phyloP scores from a whole-genome alignment of 2,888 invertebrate species.

The Salpingus planirostris region DNA sequence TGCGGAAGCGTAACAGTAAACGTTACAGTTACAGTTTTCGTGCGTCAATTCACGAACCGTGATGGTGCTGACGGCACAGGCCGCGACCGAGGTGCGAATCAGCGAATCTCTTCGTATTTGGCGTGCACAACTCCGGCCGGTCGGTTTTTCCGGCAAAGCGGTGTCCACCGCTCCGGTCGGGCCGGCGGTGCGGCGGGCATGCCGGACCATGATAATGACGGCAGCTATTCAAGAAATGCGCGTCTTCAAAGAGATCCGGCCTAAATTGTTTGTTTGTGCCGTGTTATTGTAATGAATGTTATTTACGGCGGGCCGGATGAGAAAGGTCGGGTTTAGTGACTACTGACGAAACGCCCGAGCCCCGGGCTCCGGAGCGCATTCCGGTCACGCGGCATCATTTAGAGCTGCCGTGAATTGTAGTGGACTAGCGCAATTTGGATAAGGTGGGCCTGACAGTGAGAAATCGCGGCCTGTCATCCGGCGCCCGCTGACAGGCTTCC shows the following conservation, averaged over 20 bases:
- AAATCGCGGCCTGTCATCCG: slow-evolving; percentile 36
- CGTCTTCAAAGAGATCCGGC: slow-evolving; percentile 18
- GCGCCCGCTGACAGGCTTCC: slow-evolving; percentile 34
- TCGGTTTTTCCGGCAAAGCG: no score
- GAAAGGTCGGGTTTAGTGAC: slow-evolving; percentile 13
- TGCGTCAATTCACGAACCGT: no score
- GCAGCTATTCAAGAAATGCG: slow-evolving; percentile 17
- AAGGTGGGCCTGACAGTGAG: slow-evolving; percentile 39
- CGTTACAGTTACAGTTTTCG: no score
- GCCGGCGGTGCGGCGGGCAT: slow-evolving; percentile 13
- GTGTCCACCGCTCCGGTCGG: no score
- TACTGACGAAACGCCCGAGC: slow-evolving; percentile 15
- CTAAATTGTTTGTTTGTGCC: slow-evolving; percentile 23
- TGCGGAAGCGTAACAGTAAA: no score
- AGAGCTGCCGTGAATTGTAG: slow-evolving; percentile 31
- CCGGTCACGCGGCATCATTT: slow-evolving; percentile 36
- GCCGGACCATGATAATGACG: slow-evolving; percentile 16
- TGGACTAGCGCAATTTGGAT: slow-evolving; percentile 35
- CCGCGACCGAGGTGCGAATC: no score
- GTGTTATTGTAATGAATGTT: slow-evolving; percentile 24
- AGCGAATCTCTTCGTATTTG: no score
- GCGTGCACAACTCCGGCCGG: no score
- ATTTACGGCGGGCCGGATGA: no score
- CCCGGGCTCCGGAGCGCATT: no score
- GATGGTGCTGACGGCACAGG: no score